Evolutionary conservation across 2,797 vertebrate genomes (phyloP), one percentile per base, ranked within the genome.

Genomic region (Xyrichtys novacula): DNA sequence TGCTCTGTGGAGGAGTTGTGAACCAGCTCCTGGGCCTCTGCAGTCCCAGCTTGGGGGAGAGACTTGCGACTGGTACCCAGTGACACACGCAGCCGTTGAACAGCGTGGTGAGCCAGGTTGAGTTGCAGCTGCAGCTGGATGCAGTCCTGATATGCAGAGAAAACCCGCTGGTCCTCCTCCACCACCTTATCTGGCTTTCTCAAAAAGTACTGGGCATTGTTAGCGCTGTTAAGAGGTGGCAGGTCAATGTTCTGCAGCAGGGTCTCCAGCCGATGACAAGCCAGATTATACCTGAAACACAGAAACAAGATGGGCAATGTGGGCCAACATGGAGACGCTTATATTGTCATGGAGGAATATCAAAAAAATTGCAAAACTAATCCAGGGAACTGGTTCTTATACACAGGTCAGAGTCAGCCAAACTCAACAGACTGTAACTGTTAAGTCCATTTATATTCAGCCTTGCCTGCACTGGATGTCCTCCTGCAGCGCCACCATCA

Each of bases 111-210:
- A 65, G 97, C 97, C 90, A 99, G 92, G 88, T 99, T 99, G 34
- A 99, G 94, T 44, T 99, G 98, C 71, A 99, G 95, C 79, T 99
- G 98, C 53, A 99, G 93, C 88, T 99, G 98, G 87, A 98, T 97
- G 84, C 98, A 99, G 88, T 99, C 98, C 84, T 99, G 98, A 85
- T 99, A 98, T 61, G 98, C 97, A 12, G 98, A 98, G 93, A 99
- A 99, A 4, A 99, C 98, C 4, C 97, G 95, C 76, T 96, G 96
- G 80, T 99, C 98, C 91, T 99, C 98, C 78, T 99, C 98, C 19
- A 99, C 97, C 11, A 98, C 98, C 73, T 99, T 99, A 92, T 99
- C 98, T 1, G 98, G 98, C 80, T 99, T 99, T 25, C 98, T 91
- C 81, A 99, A 88, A 83, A 99, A 99, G 91, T 99, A 99, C 84